Base-by-base conservation (phyloP, 2,888 invertebrate species). In the Cephus nigrinus region DNA sequence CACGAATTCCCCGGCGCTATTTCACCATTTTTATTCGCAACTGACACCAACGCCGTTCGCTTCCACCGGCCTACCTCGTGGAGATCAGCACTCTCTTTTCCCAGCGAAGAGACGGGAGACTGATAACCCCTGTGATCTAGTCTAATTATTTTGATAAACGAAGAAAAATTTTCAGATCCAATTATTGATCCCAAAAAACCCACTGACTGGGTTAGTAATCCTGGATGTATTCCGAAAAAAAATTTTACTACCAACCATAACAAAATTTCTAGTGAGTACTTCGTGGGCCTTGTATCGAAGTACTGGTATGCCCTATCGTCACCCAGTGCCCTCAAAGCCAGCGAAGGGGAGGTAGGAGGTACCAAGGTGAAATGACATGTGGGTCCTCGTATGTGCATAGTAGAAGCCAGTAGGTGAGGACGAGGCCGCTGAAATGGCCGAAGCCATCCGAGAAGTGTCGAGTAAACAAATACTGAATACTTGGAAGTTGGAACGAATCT, bases 401-500 rank as follows among this genome's bases (percentile, higher is more conserved):
- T 23, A 55, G 55, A 55, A 55, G 55, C 55, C 76, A 75, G 36
- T 69, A 76, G 32, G 68, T 33, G 77, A 68, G 23, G 55, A 78
- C 78, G 79, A 79, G 82, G 76, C 79, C 80, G 84, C 82, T 84
- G 76, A 84, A 86, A 86, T 84, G 85, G 87, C 83, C 81, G 83
- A 55, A 82, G 83, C 76, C 80, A 74, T 78, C 78, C 75, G 68
- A 74, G 80, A 80, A 82, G 84, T 78, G 79, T 75, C 79, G 73
- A 76, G 79, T 80, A 82, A 83, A 83, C 80, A 84, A 83, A 84
- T 80, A 81, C 81, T 79, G 84, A 88, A 87, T 87, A 86, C 88
- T 82, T 83, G 86, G 87, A 88, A 86, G 86, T 79, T 85, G 82
- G 80, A 82, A 85, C 83, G 86, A 85, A 85, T 84, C 82, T 83